Evolutionary conservation across 2,888 invertebrate species (phyloP).

Genomic region (Caenorhabditis drosophilae): DNA sequence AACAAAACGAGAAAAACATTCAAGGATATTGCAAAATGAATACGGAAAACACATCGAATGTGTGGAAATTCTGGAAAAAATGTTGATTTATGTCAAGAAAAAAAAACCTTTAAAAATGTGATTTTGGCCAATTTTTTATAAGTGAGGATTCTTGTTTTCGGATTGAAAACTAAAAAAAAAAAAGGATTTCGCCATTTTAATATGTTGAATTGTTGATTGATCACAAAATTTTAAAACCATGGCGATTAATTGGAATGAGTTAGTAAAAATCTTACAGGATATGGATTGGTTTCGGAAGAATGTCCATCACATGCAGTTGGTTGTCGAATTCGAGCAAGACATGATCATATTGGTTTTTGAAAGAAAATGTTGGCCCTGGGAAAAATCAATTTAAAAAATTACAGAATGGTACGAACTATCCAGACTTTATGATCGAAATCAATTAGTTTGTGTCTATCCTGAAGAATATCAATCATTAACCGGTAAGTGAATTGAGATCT

Average conservation of each 20-base stretch:
- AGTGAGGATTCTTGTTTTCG: no score
- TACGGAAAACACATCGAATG: no score
- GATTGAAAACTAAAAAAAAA: no score
- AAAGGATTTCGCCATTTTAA: no score
- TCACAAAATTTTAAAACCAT: no score
- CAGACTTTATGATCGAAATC: conserved; percentile 48
- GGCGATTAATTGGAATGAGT: background rate
- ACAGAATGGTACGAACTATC: conserved; percentile 52
- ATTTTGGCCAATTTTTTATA: no score
- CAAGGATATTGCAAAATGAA: no score
- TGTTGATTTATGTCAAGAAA: no score
- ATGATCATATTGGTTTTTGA: conserved; percentile 40
- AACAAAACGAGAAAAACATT: no score
- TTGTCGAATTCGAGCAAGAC: conserved; percentile 43
- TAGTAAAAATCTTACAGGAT: conserved; percentile 34
- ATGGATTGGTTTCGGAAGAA: conserved; percentile 46
- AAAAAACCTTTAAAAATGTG: no score
- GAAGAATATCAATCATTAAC: conserved; percentile 46
- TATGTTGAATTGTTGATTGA: no score
- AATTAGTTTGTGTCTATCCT: conserved; percentile 50
- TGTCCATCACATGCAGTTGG: conserved; percentile 47
- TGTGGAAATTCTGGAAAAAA: no score
- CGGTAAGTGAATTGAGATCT: conserved; percentile 11
- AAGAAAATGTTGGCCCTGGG: background rate
- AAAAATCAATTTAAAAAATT: conserved; percentile 6